Base-by-base conservation (phyloP, 2,888 invertebrate species). In the Andrena bucephala region DNA sequence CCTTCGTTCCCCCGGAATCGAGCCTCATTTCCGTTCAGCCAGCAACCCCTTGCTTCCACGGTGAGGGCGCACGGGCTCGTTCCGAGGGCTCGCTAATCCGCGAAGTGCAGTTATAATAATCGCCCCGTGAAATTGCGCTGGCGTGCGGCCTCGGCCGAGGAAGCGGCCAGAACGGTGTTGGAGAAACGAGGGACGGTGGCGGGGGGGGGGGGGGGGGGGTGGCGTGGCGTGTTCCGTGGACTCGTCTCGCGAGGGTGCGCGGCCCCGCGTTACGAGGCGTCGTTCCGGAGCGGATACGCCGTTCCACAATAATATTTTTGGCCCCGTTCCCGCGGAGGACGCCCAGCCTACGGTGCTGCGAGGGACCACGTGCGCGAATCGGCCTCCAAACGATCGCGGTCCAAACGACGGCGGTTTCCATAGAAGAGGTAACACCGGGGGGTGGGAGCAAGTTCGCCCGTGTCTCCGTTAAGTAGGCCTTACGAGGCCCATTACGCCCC, bases 401-500 rank as follows among this genome's bases (percentile, higher is more conserved):
- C 33, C 8, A 52, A 62, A 42, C 60, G 71, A 13, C 16, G 52
- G 77, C 42, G 57, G 48, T 60, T 72, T 67, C 59, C 77, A 33
- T 4, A 33, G 48, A 31, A 70, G 68, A 70, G 69, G 83, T 70
- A 81, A 83, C 79, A 80, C 36, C 36, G 20, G 76, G 81, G 72
- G 86, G 80, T 77, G 77, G 29, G 76, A 83, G 70, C 85, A 89
- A 89, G 88, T 89, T 90, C 86, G 83, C 77, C 73, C 73, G 77
- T 84, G 85, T 86, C 82, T 80, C 65, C 62, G 83, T 83, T 89
- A 90, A 90, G 90, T 88, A 90, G 90, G 87, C 87, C 89, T 92
- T 90, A 89, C 89, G 87, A 86, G 84, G 83, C 84, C 90, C 88
- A 89, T 91, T 91, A 88, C 72, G 71, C 79, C 77, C 73, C 42